Evolutionary conservation across 2,797 vertebrate species (phyloP), one percentile per base, ranked within the genome.

Genomic region (Pipistrellus nathusii): DNA sequence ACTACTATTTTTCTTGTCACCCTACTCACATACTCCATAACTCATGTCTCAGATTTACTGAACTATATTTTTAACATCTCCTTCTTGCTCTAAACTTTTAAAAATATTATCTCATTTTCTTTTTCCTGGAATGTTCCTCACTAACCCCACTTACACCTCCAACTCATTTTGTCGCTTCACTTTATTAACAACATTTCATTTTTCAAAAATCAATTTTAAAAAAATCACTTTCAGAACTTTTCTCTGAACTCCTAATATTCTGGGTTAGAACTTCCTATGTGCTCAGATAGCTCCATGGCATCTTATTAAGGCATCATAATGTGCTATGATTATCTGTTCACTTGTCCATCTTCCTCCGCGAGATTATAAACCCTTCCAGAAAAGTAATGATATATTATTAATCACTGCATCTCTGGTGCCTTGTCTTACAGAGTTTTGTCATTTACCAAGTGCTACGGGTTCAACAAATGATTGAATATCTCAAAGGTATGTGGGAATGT

Each of bases 371-470:
- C 15, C 15, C 13, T 91, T 88, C 30, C 9, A 81, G 27, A 77
- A 88, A 93, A 88, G 21, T 59, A 35, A 66, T 88, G 41, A 86
- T 85, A 9, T 71, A 72, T 91, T 94, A 85, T 48, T 95, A 38
- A 44, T 92, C 59, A 88, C 11, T 21, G 14, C 8, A 35, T 66
- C 35, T 66, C 48, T 25, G 35, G 13, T 73, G 1, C 9, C 68
- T 62, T 81, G 1, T 9, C 62, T 62, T 78, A 66, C 9, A 41
- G 8, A 51, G 11, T 51, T 91, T 89, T 94, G 57, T 76, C 44
- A 91, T 30, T 91, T 94, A 87, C n/a, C n/a, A 89, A 95, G 66
- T 71, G 30, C 44, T 91, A 93, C 84, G 44, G 51, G 27, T 66
- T 82, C 32, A 88, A 80, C 20, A 81, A 91, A 82, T 48, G 55